Conservation (phyloP, 2,888 invertebrate species). For the Girardia tigrina region DNA sequence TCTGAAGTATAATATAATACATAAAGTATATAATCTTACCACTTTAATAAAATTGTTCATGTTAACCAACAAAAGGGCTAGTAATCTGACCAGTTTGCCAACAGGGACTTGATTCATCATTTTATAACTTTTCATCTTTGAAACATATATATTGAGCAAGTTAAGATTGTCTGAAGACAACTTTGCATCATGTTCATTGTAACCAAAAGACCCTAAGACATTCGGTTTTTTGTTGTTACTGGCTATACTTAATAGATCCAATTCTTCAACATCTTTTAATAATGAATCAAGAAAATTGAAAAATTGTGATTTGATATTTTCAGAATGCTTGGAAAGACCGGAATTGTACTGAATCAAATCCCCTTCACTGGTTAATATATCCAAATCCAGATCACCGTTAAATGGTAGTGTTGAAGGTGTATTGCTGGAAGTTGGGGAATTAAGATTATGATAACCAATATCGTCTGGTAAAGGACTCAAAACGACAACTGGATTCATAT, state of each 20-base stretch:
- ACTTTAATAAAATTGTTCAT: constrained; percentile 10
- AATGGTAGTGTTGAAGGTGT: neutral
- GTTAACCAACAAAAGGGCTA: neutral
- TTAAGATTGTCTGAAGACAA: neutral
- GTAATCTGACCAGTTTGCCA: constrained; percentile 11
- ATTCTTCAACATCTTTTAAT: constrained; percentile 10
- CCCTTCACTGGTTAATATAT: neutral
- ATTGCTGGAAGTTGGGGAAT: neutral
- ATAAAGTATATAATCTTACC: too few relatives aligned
- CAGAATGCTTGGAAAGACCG: constrained; percentile 5
- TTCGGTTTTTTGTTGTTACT: neutral
- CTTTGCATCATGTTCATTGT: constrained; percentile 6
- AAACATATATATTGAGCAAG: neutral
- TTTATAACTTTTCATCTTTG: neutral
- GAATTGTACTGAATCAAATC: constrained; percentile 3
- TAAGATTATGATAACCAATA: neutral
- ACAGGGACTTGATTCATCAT: constrained; percentile 15
- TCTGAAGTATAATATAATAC: too few relatives aligned
- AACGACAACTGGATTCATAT: constrained; percentile 6
- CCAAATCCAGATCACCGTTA: constrained; percentile 3
- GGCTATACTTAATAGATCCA: neutral
- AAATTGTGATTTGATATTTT: constrained; percentile 13
- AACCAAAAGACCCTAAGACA: neutral
- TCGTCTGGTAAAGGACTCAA: neutral
- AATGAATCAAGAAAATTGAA: constrained; percentile 6